Base-by-base conservation (phyloP, 1,140 invertebrate genomes). In the Odontomachus brunneus region DNA sequence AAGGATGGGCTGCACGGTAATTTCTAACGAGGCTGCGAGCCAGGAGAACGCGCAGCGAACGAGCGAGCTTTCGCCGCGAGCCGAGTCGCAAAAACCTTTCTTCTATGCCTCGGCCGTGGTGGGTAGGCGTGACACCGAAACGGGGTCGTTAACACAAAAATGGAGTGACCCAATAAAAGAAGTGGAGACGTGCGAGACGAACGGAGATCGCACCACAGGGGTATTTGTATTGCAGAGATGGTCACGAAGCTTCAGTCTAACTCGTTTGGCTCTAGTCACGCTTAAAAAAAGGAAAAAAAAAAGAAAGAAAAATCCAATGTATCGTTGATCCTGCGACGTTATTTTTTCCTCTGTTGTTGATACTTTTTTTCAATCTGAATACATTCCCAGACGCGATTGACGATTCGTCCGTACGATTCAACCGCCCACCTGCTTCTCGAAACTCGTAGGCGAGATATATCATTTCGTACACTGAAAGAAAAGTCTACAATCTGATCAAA, bases 81-180 rank as follows among this genome's bases (percentile, higher is more conserved):
- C n/a, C n/a, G n/a, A n/a, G n/a, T 15, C 51, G 82, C 82, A 88
- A 88, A 88, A 88, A 88, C 85, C 63, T 71, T 73, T 83, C 59
- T 66, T 69, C 57, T 44, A 49, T 49, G 51, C 57, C 73, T 60
- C 29, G 19, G 26, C 60, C 24, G 48, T 26, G 78, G 29, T 66
- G 22, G 78, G 85, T 76, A 88, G 85, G 85, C 87, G 87, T 88
- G 83, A 88, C 76, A 69, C 38, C 59, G 74, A 75, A 87, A 88
- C 82, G 85, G 76, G 87, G 84, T 88, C 85, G 83, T 88, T 88
- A 88, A 87, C 85, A 78, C 76, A 88, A 88, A 88, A 88, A 83
- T 86, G 63, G 63, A 57, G 80, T 85, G 72, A 86, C 22, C 80
- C 60, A 26, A 87, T 87, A 73, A 74, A 69, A 86, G 53, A 62